Conservation (phyloP, 2,888 invertebrate species). For the Brachynemurus nebulosus region DNA sequence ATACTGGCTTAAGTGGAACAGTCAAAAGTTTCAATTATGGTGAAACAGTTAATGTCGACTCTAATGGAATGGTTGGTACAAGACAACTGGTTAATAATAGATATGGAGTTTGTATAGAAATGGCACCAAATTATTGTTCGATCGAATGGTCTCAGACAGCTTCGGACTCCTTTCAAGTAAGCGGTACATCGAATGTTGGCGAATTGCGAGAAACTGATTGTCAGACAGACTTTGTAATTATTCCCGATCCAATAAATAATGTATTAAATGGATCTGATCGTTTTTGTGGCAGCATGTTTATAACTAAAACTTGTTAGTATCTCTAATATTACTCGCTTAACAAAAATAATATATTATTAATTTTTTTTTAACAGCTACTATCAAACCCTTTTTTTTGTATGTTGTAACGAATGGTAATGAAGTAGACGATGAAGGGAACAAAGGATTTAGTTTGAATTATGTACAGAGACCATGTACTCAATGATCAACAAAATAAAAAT, state of each 20-base stretch:
- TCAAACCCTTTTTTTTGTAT: constrained; percentile 60
- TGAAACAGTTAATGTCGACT: constrained; percentile 42
- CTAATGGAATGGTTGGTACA: constrained; percentile 39
- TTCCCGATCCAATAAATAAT: constrained; percentile 46
- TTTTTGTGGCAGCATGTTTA: constrained; percentile 62
- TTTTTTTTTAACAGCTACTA: constrained; percentile 35
- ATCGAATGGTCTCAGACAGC: constrained; percentile 48
- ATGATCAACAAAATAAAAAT: too few relatives aligned
- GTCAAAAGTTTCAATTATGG: constrained; percentile 68
- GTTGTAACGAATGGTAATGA: constrained; percentile 53
- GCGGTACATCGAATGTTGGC: constrained; percentile 44
- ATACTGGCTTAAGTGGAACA: constrained; percentile 43
- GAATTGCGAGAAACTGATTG: constrained; percentile 46
- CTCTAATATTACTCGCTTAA: not conserved
- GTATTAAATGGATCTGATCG: constrained; percentile 41
- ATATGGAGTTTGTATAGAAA: constrained; percentile 65
- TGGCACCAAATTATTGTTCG: constrained; percentile 55
- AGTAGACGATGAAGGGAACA: constrained; percentile 50
- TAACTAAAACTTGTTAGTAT: constrained; percentile 45
- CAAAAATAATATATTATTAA: not conserved
- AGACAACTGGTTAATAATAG: constrained; percentile 55
- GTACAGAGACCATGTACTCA: constrained; percentile 50
- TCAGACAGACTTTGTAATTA: constrained; percentile 57
- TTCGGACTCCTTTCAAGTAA: constrained; percentile 51
- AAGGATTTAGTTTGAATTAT: constrained; percentile 60